Evolutionary conservation across 2,113 vertebrate genomes (phyloP), one percentile per base, ranked within the genome.

Genomic region (Pluvialis apricaria): DNA sequence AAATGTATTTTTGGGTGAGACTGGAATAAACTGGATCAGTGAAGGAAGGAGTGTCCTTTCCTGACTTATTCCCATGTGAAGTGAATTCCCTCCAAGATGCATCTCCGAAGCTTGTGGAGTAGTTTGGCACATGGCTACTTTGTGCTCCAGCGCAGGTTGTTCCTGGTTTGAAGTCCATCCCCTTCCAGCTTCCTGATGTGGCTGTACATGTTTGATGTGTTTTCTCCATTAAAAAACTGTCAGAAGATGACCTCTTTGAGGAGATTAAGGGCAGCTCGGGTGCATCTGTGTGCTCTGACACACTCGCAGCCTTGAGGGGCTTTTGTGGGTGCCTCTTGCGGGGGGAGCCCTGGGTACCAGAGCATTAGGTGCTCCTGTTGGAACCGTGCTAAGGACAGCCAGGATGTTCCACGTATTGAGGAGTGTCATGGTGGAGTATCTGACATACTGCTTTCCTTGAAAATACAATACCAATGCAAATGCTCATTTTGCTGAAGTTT

Each of bases 201-300:
- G 22, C 54, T 57, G 40, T 68, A 6, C 0, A 0, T 45, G 42
- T 60, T 52, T 26, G 69, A 13, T 52, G 38, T 3, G 1, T 88
- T 92, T 92, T 60, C 47, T 88, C 55, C 16, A 4, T 34, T n/a
- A 9, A 36, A 2, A 38, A 61, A 3, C 40, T 19, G 24, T 54
- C 52, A 42, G 51, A 21, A 19, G 22, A 6, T 55, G 38, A 29
- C 13, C 25, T 57, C 29, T 47, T 11, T 6, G 51, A 47, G 73
- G 26, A 66, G 34, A 31, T 57, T 0, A 2, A 22, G 42, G 60
- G 42, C 20, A 20, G 26, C 61, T 82, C 4, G 3, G 51, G 38
- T 51, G 6, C 12, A 0, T 18, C 55, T 29, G 76, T 29, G 76
- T n/a, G 44, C 49, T 73, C 12, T 77, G 81, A 31, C 49, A 38